Percentiles rank a stretch among this genome's conserved stretches.
phyloP scores from a whole-genome alignment of 2,113 vertebrate species.

The Tyrannus savana region DNA sequence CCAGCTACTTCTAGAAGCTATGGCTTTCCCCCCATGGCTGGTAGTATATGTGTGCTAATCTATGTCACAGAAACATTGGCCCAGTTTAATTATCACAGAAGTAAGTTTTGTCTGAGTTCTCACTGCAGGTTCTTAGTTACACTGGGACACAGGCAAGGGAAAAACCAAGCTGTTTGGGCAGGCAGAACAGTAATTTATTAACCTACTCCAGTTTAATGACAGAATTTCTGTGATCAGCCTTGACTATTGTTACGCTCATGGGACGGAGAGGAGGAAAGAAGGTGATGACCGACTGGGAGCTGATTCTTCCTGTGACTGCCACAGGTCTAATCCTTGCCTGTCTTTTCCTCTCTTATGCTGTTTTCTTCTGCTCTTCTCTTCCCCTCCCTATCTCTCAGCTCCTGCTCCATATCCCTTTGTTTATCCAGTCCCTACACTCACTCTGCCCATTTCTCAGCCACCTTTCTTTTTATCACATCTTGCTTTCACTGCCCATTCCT shows the following conservation, averaged over 20 bases:
- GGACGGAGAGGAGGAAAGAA: accelerated
- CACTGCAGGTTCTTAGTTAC: neutral
- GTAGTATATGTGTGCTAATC: neutral
- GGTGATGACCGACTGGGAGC: neutral
- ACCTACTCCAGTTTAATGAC: neutral
- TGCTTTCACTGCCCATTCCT: neutral
- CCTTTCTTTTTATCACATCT: neutral
- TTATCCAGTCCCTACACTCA: neutral
- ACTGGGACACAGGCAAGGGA: neutral
- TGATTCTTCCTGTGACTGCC: neutral
- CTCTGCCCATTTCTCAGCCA: neutral
- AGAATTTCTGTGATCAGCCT: neutral
- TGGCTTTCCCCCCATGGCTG: neutral
- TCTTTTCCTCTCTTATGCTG: neutral
- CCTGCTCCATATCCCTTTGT: neutral
- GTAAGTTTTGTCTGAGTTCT: neutral
- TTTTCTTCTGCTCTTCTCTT: neutral
- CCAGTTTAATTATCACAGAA: neutral
- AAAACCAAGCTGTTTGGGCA: neutral
- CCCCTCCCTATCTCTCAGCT: neutral
- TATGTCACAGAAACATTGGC: neutral
- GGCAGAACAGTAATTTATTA: neutral
- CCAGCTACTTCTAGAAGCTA: neutral
- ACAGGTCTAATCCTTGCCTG: neutral
- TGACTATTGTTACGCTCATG: neutral